Evolutionary conservation across 2,113 vertebrate species (phyloP).

Genomic region (Puntigrus tetrazona): DNA sequence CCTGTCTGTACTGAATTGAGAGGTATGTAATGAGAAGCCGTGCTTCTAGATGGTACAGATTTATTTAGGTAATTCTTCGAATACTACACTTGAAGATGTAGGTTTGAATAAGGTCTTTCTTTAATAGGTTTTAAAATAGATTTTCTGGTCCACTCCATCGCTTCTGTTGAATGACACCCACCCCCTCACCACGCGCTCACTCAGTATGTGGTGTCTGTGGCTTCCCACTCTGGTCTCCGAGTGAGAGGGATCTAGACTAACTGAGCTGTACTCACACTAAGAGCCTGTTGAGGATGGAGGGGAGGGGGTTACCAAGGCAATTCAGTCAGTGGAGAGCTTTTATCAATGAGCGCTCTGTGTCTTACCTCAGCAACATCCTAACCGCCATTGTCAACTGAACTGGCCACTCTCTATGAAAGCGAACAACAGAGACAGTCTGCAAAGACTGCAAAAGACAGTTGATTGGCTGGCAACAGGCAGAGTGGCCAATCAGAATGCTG

Average conservation of each 20-base stretch:
- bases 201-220: slow-evolving; percentile 58
- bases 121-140: slow-evolving; percentile 51
- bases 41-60: not conserved
- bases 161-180: slow-evolving; percentile 56
- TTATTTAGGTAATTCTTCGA: not conserved
- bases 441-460: slow-evolving; percentile 38
- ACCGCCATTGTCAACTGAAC: slow-evolving; percentile 53
- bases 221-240: slow-evolving; percentile 57
- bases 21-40: not conserved
- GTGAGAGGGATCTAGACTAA: slow-evolving; percentile 49
- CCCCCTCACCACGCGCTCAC: slow-evolving; percentile 55
- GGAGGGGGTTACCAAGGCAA: slow-evolving; percentile 60
- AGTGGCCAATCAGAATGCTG: slow-evolving; percentile 40
- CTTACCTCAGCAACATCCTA: slow-evolving; percentile 59
- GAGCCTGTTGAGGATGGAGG: slow-evolving; percentile 54
- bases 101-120: slow-evolving; percentile 27
- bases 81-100: not conserved
- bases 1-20: not conserved
- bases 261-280: slow-evolving; percentile 55
- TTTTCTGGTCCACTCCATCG: slow-evolving; percentile 42
- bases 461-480: slow-evolving; percentile 42
- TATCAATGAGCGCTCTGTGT: slow-evolving; percentile 63
- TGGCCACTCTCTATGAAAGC: slow-evolving; percentile 48
- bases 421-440: slow-evolving; percentile 48
- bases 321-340: slow-evolving; percentile 60